These are phyloP conservation scores for Tapera naevia DNA, from an alignment of 2,797 vertebrate genomes.

Conservation along the genomic window DNA sequence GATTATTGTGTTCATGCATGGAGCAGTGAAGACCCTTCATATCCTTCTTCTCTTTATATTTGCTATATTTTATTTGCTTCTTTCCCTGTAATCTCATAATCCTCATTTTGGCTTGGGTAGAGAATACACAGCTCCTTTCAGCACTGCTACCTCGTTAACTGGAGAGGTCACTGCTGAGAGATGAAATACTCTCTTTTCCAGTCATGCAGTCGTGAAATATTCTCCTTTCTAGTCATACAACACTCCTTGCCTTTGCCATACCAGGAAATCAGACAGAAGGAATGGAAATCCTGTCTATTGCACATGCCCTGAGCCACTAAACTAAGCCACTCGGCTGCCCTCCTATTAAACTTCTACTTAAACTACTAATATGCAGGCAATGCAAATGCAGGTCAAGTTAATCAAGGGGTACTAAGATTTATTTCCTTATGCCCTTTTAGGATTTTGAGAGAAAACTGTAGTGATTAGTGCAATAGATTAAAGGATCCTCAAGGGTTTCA, in stretches of 20 bases:
- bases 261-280: constrained; percentile 43
- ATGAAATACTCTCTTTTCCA: constrained; percentile 7
- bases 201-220: background rate
- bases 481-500: background rate
- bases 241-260: constrained; percentile 7
- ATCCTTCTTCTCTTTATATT: background rate
- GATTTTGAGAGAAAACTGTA: background rate
- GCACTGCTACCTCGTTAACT: background rate
- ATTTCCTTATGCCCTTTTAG: background rate
- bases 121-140: background rate
- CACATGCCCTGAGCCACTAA: background rate
- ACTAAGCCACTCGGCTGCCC: background rate
- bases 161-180: background rate
- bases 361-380: background rate
- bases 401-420: background rate
- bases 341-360: background rate
- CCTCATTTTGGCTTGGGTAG: background rate
- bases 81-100: background rate
- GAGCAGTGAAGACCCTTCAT: background rate
- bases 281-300: constrained; percentile 43
- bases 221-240: constrained; percentile 32
- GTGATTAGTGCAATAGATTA: background rate
- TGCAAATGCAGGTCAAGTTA: background rate
- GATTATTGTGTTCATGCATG: background rate
- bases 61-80: background rate